These are phyloP conservation scores for Passer montanus DNA, from an alignment of 2,113 vertebrate species.

Conservation along the genomic window DNA sequence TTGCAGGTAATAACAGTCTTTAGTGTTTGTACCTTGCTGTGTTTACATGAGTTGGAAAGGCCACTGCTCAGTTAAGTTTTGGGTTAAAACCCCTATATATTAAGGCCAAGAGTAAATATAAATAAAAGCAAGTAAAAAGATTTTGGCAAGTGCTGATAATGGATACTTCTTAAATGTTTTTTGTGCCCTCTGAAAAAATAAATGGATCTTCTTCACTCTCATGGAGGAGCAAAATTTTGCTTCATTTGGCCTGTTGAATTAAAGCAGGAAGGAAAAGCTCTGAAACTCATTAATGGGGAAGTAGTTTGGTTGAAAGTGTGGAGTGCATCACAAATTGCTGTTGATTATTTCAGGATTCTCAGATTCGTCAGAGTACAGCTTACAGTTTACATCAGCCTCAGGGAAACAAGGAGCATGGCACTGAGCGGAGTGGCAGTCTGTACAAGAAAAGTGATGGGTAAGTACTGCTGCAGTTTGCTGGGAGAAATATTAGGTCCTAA, in stretches of 20 bases:
- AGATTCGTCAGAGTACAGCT: conserved; percentile 89
- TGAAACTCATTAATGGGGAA: neutral
- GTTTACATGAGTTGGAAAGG: neutral
- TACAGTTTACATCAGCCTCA: conserved; percentile 98
- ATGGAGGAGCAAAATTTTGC: neutral
- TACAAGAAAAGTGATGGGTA: conserved; percentile 98
- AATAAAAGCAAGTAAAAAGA: neutral
- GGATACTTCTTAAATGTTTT: neutral
- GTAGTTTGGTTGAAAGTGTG: neutral
- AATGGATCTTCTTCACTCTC: neutral
- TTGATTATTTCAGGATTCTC: conserved; percentile 84
- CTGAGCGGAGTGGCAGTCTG: conserved; percentile 89
- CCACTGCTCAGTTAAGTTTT: neutral
- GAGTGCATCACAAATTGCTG: neutral
- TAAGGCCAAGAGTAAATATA: neutral
- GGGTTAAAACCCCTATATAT: neutral
- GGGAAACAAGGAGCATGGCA: conserved; percentile 98
- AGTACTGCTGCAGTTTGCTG: neutral
- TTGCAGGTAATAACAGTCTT: neutral
- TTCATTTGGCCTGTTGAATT: neutral
- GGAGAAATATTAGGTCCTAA: neutral
- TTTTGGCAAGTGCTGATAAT: neutral
- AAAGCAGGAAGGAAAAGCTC: neutral
- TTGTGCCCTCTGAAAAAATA: neutral
- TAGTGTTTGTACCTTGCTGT: neutral